These are phyloP conservation scores for Spea multiplicata DNA, from an alignment of 2,113 vertebrate genomes.

Conservation along the genomic window DNA sequence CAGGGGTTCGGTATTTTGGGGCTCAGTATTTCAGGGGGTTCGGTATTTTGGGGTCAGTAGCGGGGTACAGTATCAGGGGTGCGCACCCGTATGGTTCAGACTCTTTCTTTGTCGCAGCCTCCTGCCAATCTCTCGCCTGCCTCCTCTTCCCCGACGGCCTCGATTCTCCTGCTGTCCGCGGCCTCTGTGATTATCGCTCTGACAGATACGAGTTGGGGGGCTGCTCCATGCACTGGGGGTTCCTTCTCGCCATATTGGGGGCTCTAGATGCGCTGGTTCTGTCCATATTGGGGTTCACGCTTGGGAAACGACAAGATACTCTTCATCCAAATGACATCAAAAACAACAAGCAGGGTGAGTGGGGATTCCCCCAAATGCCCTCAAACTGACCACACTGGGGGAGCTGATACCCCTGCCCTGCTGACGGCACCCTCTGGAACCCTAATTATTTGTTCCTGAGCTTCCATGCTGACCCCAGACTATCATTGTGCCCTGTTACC, in stretches of 20 bases:
- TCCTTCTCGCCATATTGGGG: conserved; percentile 74
- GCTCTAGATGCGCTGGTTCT: conserved; percentile 73
- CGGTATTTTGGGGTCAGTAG: background rate
- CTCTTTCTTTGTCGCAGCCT: conserved; percentile 20
- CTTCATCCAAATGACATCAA: conserved; percentile 65
- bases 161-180: conserved; percentile 73
- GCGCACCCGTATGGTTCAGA: background rate
- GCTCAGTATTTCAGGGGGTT: background rate
- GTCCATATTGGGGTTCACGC: conserved; percentile 73
- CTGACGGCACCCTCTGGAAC: no score
- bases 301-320: conserved; percentile 76
- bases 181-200: conserved; percentile 71
- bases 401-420: no score
- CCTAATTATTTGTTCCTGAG: no score
- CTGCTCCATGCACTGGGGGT: conserved; percentile 78
- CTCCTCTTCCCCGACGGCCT: conserved; percentile 77
- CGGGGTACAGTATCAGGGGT: background rate
- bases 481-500: background rate
- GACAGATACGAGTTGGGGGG: conserved; percentile 73
- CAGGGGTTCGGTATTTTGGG: no score
- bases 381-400: no score
- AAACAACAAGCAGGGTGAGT: conserved; percentile 43
- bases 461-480: no score
- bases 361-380: background rate
- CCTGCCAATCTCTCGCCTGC: conserved; percentile 74